Evolutionary conservation across 2,888 invertebrate species (phyloP), one percentile per base, ranked within the genome.

Genomic region (Hydriomena furcata): DNA sequence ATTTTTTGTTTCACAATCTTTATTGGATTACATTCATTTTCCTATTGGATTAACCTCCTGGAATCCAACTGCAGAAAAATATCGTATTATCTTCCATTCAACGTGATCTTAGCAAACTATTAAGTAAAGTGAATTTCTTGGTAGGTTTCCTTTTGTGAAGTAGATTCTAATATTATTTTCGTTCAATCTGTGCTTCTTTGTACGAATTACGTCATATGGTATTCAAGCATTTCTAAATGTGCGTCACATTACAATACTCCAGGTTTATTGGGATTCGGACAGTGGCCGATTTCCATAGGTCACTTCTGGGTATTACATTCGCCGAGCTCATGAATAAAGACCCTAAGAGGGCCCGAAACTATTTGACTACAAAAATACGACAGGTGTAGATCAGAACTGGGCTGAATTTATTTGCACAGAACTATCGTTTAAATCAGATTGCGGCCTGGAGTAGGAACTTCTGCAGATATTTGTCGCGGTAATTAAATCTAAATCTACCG

Each of bases 281-380:
- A 41, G 24, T 20, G 25, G 13, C 35, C 36, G 31, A 47, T 52
- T 52, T 46, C 46, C 52, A 47, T 52, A 52, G 46, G 52, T 47
- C 52, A 52, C 37, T 37, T 51, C 30, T 10, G 42, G 52, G 46
- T 23, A 24, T 42, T 43, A 52, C 47, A 47, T 47, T 42, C 41
- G 52, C 42, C 37, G 52, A 37, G 42, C 42, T 52, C 52, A 52
- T 47, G 52, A 52, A 52, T 52, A 52, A 52, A 42, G 46, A 36
- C 28, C 47, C 45, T 10, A 7, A 5, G 40, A 31, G 37, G 24
- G 37, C 23, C 27, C 10, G 11, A 42, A 46, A 47, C 46, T 36
- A 37, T 46, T 41, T 20, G 13, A 41, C 27, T 42, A 28, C 13
- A n/a, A 5, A 40, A 38, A 42, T 34, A 37, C 36, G 37, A 42